Conservation (phyloP, 1,140 invertebrate genomes). For the Apis mellifera region DNA sequence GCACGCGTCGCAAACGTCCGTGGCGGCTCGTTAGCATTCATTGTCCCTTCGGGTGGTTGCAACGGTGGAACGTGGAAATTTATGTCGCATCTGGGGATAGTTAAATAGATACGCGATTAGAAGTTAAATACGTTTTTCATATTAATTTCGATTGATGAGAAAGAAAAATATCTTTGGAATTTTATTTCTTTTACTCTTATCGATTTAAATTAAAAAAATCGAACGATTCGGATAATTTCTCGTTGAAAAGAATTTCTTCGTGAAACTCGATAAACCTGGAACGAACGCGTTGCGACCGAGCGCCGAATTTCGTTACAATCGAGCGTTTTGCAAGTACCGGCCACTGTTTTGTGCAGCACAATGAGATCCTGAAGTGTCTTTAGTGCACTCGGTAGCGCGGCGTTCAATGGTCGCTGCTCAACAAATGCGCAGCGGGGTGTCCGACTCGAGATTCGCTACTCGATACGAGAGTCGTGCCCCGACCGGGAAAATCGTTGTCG, state of each 20-base stretch:
- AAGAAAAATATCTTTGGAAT: too few relatives aligned
- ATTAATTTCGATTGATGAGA: too few relatives aligned
- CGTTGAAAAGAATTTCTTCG: too few relatives aligned
- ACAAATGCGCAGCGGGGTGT: constrained; percentile 78
- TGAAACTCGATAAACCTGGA: neutral
- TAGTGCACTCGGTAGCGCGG: constrained; percentile 72
- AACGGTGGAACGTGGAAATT: constrained; percentile 40
- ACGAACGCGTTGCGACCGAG: neutral
- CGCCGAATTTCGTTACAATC: constrained; percentile 73
- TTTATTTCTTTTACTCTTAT: too few relatives aligned
- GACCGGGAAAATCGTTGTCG: constrained; percentile 73
- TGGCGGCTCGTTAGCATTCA: constrained; percentile 65
- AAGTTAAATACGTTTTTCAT: neutral
- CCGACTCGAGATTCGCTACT: constrained; percentile 77
- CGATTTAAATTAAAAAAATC: too few relatives aligned
- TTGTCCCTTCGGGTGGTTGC: constrained; percentile 47
- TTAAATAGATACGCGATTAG: neutral
- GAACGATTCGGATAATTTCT: too few relatives aligned
- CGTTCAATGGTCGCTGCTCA: constrained; percentile 72
- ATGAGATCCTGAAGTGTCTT: constrained; percentile 76
- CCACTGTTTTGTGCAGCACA: constrained; percentile 61
- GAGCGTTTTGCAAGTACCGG: constrained; percentile 50
- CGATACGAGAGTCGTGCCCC: constrained; percentile 74
- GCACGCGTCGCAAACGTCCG: constrained; percentile 58
- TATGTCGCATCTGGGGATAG: constrained; percentile 56